Evolutionary conservation across 2,888 invertebrate species (phyloP), one percentile per base, ranked within the genome.

Genomic region (Cantharis flavilabris): DNA sequence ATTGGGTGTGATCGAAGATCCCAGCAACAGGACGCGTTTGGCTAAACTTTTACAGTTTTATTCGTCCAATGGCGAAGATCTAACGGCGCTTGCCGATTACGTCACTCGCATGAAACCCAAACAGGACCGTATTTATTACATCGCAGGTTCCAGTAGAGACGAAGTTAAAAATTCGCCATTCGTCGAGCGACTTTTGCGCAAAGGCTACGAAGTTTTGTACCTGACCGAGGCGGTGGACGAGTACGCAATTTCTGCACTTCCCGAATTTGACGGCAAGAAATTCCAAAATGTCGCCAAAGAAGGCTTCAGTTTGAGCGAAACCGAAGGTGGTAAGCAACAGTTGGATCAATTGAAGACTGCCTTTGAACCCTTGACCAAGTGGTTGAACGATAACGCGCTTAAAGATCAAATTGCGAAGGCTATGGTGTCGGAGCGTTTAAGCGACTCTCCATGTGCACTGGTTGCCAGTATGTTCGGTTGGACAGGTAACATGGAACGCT

Each of bases 211-310:
- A 91, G 97, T 98, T 75, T 90, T 99, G 79, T 98, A 94, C 88
- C 91, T 99, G 71, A 94, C 94, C 10, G 99, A 99, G 90, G 97
- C 99, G 33, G 98, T 99, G 70, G 99, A 99, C 90, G 99, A 99
- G 89, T 99, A 99, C 90, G 94, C 96, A 84, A 95, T 99, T 83
- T 97, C 97, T 71, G 95, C 98, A 69, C 90, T 99, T 88, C 98
- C 99, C 1, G 99, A 99, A 89, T 99, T 96, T 89, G 99, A 99
- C 85, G 97, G 98, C 73, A 97, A 98, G 90, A 99, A 98, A 89
- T 99, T 99, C 95, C 98, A 98, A 90, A 99, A 99, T 88, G 97
- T 98, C 73, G 99, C 99, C 83, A 99, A 99, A 90, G 99, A 99
- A 90, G 98, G 98, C 33, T 94, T 99, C 87, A 93, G 94, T 82